Conservation (phyloP, 2,797 vertebrate genomes). For the Artibeus lituratus region DNA sequence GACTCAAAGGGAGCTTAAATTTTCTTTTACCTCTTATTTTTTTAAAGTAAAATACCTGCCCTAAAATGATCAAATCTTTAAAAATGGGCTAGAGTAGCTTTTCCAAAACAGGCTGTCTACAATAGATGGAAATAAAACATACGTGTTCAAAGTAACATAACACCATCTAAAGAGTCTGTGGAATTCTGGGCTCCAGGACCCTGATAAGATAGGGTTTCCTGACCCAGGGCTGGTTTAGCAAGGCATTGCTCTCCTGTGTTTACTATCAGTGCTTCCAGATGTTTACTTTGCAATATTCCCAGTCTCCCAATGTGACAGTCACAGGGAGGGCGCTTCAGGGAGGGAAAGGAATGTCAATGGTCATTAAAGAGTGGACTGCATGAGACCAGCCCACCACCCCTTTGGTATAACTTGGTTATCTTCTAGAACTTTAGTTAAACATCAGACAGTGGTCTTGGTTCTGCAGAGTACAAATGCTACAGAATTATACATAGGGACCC, state of each 20-base stretch:
- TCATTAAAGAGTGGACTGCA: neutral
- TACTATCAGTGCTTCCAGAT: conserved; percentile 66
- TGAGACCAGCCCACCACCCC: neutral
- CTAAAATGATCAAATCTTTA: conserved; percentile 25
- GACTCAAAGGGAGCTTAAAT: neutral
- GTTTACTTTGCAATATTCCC: conserved; percentile 59
- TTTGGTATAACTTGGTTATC: neutral
- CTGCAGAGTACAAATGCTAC: neutral
- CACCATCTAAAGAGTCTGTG: neutral
- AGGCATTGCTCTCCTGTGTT: conserved; percentile 44
- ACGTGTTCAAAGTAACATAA: conserved; percentile 34
- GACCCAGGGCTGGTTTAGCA: conserved; percentile 30
- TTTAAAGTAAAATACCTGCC: conserved; percentile 2
- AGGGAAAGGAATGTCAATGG: neutral
- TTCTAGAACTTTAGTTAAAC: neutral
- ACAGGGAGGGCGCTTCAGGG: neutral
- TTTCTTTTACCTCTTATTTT: neutral
- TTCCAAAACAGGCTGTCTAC: conserved; percentile 53
- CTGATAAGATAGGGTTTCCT: conserved; percentile 71
- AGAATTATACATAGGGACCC: neutral
- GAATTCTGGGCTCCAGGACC: conserved; percentile 43
- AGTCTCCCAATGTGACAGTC: conserved; percentile 6
- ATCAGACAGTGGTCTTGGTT: neutral
- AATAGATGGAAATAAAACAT: conserved; percentile 44
- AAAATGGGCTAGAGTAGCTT: neutral